Conservation (phyloP, 2,113 vertebrate genomes). For the Sclerurus mexicanus region DNA sequence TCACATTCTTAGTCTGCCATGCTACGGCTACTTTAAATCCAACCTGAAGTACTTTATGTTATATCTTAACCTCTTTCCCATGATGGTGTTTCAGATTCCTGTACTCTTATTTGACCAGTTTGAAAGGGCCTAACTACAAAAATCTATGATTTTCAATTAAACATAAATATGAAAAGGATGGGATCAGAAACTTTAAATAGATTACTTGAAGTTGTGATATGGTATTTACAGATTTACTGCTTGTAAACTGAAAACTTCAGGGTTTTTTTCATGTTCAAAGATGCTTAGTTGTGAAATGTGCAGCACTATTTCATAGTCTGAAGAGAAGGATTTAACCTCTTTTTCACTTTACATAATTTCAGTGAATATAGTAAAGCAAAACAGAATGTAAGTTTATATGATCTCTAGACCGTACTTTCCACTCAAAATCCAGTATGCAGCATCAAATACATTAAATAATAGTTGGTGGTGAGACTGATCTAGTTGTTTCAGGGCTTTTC, state of each 20-base stretch:
- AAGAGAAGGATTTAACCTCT: background rate
- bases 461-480: background rate
- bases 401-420: background rate
- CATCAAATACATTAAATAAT: background rate
- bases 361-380: background rate
- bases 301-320: background rate
- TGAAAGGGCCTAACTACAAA: background rate
- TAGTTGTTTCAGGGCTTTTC: background rate
- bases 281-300: background rate
- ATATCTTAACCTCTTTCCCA: background rate
- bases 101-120: background rate
- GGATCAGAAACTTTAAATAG: background rate
- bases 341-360: background rate
- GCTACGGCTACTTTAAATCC: background rate
- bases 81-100: background rate
- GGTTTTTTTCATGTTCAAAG: background rate
- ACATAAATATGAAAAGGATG: background rate
- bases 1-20: background rate
- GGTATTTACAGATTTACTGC: background rate
- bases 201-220: background rate
- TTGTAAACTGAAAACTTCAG: background rate
- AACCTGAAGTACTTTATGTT: background rate
- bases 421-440: background rate
- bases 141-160: background rate
- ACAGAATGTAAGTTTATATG: background rate